Evolutionary conservation across 2,888 invertebrate genomes (phyloP), one percentile per base, ranked within the genome.

Genomic region (Phragmatobia fuliginosa): DNA sequence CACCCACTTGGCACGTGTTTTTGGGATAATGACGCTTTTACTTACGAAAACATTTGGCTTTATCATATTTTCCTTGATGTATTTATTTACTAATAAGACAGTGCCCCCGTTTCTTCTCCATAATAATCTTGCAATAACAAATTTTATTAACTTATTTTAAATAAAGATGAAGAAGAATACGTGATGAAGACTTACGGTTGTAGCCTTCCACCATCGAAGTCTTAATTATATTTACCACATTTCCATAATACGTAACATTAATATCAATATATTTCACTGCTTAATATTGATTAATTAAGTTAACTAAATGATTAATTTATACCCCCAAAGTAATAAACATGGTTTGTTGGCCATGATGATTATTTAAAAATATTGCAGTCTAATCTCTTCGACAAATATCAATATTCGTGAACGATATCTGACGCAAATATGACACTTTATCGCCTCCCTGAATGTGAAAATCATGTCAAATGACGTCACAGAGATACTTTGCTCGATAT

Each of bases 1-100:
- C 93, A 92, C 94, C 92, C 85, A 94, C 89, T 94, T 94, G 94
- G 94, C 94, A 93, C 86, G 63, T 79, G 73, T 76, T 71, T 82
- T 82, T 70, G 71, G 76, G 67, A 80, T 76, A 79, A 78, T 80
- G 77, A 80, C 78, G 81, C 82, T 86, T 83, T 87, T 83, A 82
- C 86, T 81, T 80, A 83, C 81, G 71, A 86, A 84, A 87, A 87
- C 81, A 85, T 82, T 83, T 74, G 72, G 79, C 68, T 70, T 78
- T 76, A 78, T 84, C 76, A 80, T 80, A 78, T 78, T 80, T 83
- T 75, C 74, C 72, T 74, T 78, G 71, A 84, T 76, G 71, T 75
- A 72, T 74, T 74, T 79, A 78, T 81, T 83, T 73, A 68, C 68
- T 70, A 71, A 75, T 66, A 49, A 62, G 31, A 63, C 28, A 62